phyloP scores from a whole-genome alignment of 2,797 vertebrate species.

The Betta splendens region DNA sequence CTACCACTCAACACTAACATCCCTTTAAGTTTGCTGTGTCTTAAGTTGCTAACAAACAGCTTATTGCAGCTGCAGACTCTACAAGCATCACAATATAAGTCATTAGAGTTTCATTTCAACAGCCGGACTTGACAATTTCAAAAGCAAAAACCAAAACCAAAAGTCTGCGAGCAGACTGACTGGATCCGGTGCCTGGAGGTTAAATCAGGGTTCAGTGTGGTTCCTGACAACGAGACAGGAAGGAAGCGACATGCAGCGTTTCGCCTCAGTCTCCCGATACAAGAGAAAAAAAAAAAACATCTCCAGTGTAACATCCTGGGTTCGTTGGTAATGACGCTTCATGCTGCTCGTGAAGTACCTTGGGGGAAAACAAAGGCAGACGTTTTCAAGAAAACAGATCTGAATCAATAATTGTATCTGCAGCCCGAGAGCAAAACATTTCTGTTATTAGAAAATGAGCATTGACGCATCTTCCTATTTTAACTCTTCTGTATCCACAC shows the following conservation, averaged over 20 bases:
- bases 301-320: constrained; percentile 53
- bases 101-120: background rate
- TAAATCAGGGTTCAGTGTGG: constrained; percentile 56
- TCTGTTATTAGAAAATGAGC: background rate
- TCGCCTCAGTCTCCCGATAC: constrained; percentile 61
- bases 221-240: constrained; percentile 63
- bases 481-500: background rate
- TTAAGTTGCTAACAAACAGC: too few species aligned
- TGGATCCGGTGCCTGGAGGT: constrained; percentile 43
- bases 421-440: background rate
- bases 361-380: background rate
- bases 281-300: constrained; percentile 60
- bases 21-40: too few species aligned
- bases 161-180: constrained; percentile 4
- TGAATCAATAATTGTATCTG: constrained; percentile 29
- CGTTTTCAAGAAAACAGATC: constrained; percentile 50
- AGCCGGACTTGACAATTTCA: background rate
- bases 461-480: background rate
- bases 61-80: too few species aligned
- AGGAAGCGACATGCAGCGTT: constrained; percentile 67
- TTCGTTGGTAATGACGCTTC: constrained; percentile 71
- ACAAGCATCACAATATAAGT: too few species aligned
- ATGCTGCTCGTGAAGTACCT: constrained; percentile 48
- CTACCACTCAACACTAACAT: too few species aligned
- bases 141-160: constrained; percentile 19